Base-by-base conservation (phyloP, 2,888 invertebrate genomes). In the Drosophila borborema region DNA sequence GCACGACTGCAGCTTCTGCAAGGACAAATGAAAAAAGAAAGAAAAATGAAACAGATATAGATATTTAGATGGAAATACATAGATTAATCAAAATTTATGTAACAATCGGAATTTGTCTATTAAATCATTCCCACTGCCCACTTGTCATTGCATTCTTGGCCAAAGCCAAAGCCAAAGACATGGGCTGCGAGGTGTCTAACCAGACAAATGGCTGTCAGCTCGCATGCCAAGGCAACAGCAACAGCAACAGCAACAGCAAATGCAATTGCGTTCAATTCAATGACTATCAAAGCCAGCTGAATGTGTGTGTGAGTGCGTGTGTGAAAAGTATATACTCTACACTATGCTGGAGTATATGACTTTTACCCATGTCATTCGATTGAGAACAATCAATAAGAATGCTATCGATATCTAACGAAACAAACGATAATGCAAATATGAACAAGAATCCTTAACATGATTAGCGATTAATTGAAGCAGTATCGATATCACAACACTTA, bases 1-100 rank as follows among this genome's bases (percentile, higher is more conserved):
- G 94, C 96, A 96, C 94, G 95, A 95, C 90, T 96, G 96, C 68
- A 96, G 93, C 86, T 96, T 96, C 96, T 96, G 94, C 28, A 94
- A 94, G 53, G 53, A 43, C 28, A 28, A 28, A 28, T 28, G 6
- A 28, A 28, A 28, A 28, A 28, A 28, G 23, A 28, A 28, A 28
- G 23, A 20, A 41, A 6, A 28, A 41, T 4, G 6, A 64, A 9
- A 16, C 14, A 18, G 1, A 12, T 1, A n/a, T 12, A 16, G 6
- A 14, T 38, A 10, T 7, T 8, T 34, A 45, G 36, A 20, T 58
- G 0, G 31, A 54, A 6, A 16, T 20, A 23, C 23, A 54, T 36
- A 28, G 16, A n/a, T 38, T 31, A 36, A 18, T 51, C 56, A 14
- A 14, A 56, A 45, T 36, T 36, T 48, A 23, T 38, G 40, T 61